Conservation (phyloP, 2,113 vertebrate genomes). For the Eurystomus gularis region DNA sequence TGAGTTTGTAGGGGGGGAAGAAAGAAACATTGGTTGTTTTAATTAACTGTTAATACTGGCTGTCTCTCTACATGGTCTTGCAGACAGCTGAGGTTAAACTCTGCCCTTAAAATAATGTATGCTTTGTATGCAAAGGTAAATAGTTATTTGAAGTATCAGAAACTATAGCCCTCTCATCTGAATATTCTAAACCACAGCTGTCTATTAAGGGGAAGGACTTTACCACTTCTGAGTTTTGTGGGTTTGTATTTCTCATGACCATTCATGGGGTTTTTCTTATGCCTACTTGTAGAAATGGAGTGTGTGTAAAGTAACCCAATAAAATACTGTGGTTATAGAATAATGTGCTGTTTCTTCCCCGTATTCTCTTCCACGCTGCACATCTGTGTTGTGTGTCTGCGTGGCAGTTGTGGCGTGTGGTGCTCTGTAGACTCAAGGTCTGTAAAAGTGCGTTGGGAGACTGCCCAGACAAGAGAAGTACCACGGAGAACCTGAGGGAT, state of each 20-base stretch:
- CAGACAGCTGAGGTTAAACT: neutral
- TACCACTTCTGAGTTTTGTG: neutral
- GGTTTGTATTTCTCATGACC: neutral
- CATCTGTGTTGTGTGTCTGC: accelerated
- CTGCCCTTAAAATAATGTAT: neutral
- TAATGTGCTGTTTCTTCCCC: neutral
- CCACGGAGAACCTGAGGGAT: neutral
- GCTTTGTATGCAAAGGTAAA: conserved; percentile 14
- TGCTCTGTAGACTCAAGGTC: neutral
- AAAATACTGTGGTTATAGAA: neutral
- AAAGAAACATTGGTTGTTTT: neutral
- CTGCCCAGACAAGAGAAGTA: neutral
- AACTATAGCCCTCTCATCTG: neutral
- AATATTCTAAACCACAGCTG: neutral
- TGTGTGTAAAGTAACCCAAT: neutral
- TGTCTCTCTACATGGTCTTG: neutral
- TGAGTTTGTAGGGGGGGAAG: neutral
- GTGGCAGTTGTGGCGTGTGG: neutral
- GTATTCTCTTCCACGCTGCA: neutral
- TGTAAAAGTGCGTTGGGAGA: neutral
- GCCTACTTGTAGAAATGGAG: neutral
- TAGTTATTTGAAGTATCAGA: neutral
- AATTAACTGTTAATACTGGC: neutral
- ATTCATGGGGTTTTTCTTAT: neutral
- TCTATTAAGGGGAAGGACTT: neutral